Conservation (phyloP, 2,888 invertebrate species). For the Cataglyphis livida region DNA sequence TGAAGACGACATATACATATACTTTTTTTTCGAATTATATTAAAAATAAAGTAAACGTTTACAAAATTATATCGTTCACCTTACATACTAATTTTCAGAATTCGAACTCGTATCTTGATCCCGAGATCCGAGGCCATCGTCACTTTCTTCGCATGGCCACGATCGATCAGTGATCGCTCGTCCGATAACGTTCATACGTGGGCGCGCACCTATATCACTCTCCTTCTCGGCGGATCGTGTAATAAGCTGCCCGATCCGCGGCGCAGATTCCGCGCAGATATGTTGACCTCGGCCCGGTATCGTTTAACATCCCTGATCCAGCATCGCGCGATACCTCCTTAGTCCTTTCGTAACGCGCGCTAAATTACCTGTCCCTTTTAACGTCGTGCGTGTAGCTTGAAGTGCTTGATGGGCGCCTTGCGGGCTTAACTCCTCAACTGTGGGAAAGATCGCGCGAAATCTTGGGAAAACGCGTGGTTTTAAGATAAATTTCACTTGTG, state of each 20-base stretch:
- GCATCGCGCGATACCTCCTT: constrained; percentile 3
- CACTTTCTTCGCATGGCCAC: constrained; percentile 42
- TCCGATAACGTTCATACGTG: constrained; percentile 53
- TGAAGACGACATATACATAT: neutral
- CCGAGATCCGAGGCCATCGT: constrained; percentile 43
- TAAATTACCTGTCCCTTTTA: constrained; percentile 54
- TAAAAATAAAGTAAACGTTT: neutral
- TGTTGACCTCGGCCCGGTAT: constrained; percentile 53
- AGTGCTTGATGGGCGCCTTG: constrained; percentile 38
- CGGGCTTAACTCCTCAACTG: constrained; percentile 25
- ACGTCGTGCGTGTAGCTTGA: constrained; percentile 14
- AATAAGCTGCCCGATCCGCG: constrained; percentile 46
- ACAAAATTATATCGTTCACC: constrained; percentile 12
- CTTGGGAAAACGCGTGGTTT: constrained; percentile 2
- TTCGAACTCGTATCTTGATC: constrained; percentile 35
- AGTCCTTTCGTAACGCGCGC: constrained; percentile 47
- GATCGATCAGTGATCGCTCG: constrained; percentile 60
- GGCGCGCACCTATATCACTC: constrained; percentile 50
- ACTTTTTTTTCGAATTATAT: neutral
- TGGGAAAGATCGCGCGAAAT: constrained; percentile 35
- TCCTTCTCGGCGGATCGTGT: constrained; percentile 31
- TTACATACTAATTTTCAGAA: constrained; percentile 59
- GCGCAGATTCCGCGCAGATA: constrained; percentile 35
- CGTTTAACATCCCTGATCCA: constrained; percentile 48
- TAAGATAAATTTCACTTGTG: neutral